A percentile compares a stretch with the other conserved stretches of the same genome.
Conservation (phyloP, 2,888 invertebrate genomes). For the Stegana nigrithorax region DNA sequence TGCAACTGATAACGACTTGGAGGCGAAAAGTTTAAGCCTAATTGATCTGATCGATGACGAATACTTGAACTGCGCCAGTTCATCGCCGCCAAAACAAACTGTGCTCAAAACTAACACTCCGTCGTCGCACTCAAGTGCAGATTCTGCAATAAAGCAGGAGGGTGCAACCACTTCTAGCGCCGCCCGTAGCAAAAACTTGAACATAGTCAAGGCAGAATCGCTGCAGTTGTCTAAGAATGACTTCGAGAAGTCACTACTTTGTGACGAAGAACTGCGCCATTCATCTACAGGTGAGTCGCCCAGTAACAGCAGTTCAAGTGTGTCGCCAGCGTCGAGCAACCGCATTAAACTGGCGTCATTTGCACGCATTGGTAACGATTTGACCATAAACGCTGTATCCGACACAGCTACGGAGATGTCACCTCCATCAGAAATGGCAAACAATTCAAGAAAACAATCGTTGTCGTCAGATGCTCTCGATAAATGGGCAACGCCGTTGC, state of each 20-base stretch:
- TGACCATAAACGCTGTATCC: background rate
- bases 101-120: background rate
- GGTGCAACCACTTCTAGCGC: background rate
- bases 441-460: background rate
- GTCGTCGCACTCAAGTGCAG: background rate
- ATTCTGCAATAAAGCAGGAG: background rate
- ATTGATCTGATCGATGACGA: background rate
- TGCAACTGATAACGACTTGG: background rate
- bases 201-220: constrained; percentile 45
- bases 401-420: background rate
- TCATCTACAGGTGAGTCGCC: background rate
- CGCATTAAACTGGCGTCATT: background rate
- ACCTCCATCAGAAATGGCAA: background rate
- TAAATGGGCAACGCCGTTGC: background rate
- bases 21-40: background rate
- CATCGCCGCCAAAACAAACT: too few relatives aligned
- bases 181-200: constrained; percentile 14
- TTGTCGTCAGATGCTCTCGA: too few relatives aligned
- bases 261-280: constrained; percentile 30
- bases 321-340: background rate
- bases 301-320: background rate
- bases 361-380: background rate
- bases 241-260: constrained; percentile 45
- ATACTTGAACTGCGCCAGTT: background rate
- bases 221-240: constrained; percentile 45